Evolutionary conservation across 2,888 invertebrate genomes (phyloP).

Genomic region (Torymus tubicola): DNA sequence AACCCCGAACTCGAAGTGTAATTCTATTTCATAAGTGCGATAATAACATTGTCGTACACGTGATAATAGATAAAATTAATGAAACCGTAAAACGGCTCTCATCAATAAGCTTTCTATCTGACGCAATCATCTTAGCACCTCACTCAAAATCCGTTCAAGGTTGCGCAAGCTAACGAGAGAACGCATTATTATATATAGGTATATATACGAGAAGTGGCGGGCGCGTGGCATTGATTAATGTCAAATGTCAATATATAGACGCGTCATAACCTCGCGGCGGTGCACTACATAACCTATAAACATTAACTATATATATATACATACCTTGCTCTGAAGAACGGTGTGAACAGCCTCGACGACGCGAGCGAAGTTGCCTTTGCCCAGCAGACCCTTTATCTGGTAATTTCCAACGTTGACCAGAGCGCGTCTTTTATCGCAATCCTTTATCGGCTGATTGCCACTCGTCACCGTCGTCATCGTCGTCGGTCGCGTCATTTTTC

Average conservation of each 20-base stretch:
- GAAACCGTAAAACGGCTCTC: background rate
- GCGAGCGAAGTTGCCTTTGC: constrained; percentile 87
- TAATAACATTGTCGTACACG: background rate
- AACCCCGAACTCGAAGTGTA: too few relatives aligned
- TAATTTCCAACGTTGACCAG: constrained; percentile 84
- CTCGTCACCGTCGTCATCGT: constrained; percentile 3
- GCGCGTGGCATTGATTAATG: too few relatives aligned
- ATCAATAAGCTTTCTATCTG: constrained; percentile 21
- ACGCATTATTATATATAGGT: too few relatives aligned
- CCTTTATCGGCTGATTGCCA: constrained; percentile 3
- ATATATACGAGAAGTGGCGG: too few relatives aligned
- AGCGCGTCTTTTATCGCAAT: constrained; percentile 65
- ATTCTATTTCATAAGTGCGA: background rate
- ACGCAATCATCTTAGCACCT: background rate
- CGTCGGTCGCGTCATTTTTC: constrained; percentile 10
- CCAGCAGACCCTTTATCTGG: constrained; percentile 83
- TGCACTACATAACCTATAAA: too few relatives aligned
- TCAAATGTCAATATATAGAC: too few relatives aligned
- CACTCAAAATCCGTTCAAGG: constrained; percentile 12
- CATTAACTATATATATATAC: too few relatives aligned
- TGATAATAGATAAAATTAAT: background rate
- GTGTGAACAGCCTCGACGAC: constrained; percentile 86
- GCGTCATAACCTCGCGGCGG: too few relatives aligned
- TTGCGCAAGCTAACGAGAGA: constrained; percentile 1
- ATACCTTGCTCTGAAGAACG: constrained; percentile 83